Evolutionary conservation across 1,140 invertebrate species (phyloP).

Genomic region (Idris sp.): DNA sequence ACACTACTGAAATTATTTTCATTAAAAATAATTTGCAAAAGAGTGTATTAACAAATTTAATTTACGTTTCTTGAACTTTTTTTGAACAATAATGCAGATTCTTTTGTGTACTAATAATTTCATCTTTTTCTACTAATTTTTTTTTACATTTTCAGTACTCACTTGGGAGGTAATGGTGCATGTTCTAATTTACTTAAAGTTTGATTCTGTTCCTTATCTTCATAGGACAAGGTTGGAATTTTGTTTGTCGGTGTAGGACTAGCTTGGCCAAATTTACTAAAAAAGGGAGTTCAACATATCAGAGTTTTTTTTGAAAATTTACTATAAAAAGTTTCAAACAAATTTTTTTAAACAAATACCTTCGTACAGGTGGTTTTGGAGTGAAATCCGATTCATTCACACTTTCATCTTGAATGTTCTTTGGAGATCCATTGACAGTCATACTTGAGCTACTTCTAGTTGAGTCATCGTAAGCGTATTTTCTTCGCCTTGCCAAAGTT

Average conservation of each 20-base stretch:
- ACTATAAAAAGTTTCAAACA: too few relatives aligned
- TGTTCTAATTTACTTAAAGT: conserved; percentile 49
- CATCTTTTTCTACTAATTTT: too few relatives aligned
- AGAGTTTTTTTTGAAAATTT: too few relatives aligned
- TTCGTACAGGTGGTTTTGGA: conserved; percentile 72
- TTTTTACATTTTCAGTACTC: too few relatives aligned
- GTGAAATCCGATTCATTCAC: conserved; percentile 69
- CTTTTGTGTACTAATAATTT: too few relatives aligned
- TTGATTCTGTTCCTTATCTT: conserved; percentile 47
- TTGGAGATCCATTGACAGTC: conserved; percentile 68
- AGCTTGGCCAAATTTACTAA: conserved; percentile 69
- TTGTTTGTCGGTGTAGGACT: conserved; percentile 68
- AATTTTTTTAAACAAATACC: too few relatives aligned
- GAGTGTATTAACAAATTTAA: too few relatives aligned
- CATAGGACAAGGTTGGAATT: conserved; percentile 66
- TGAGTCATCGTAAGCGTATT: conserved; percentile 70
- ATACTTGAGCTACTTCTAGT: conserved; percentile 67
- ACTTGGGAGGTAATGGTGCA: conserved; percentile 70
- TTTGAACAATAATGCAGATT: too few relatives aligned
- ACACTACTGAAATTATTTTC: too few relatives aligned
- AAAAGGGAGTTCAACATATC: too few relatives aligned
- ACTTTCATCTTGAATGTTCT: conserved; percentile 62
- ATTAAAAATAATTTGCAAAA: too few relatives aligned
- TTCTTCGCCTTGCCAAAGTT: conserved; percentile 71
- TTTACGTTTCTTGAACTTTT: too few relatives aligned